Percentiles rank a stretch among this genome's conserved stretches.
These are phyloP conservation scores for Telenomus remus DNA, from an alignment of 1,140 invertebrate species.

Conservation along the genomic window DNA sequence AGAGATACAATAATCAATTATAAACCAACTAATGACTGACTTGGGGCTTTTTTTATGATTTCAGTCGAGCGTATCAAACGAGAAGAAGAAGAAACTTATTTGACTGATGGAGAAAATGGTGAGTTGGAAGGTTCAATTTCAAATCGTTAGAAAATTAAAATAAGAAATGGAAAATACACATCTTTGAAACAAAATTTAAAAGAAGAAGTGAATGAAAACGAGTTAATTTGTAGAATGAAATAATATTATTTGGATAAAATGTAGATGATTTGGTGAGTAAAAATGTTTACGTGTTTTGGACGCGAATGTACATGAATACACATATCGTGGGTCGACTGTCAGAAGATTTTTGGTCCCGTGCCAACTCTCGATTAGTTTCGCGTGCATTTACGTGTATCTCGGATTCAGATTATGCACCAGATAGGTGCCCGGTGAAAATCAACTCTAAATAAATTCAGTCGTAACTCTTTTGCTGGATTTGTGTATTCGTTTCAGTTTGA, in stretches of 20 bases:
- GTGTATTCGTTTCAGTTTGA: conserved; percentile 8
- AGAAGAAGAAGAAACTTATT: conserved; percentile 69
- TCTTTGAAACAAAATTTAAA: too few relatives aligned
- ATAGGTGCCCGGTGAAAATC: conserved; percentile 38
- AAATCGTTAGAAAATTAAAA: not conserved
- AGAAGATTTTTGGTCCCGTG: conserved; percentile 53
- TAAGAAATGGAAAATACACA: too few relatives aligned
- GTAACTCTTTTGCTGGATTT: conserved; percentile 19
- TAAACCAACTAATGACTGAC: too few relatives aligned
- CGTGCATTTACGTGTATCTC: conserved; percentile 43
- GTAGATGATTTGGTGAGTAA: conserved; percentile 40
- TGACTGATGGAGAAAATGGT: conserved; percentile 74
- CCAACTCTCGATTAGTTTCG: conserved; percentile 54
- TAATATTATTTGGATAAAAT: conserved; percentile 18
- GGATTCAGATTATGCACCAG: conserved; percentile 39
- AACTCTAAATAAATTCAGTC: conserved; percentile 43
- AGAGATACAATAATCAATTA: too few relatives aligned
- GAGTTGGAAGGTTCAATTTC: conserved; percentile 47
- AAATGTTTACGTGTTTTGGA: conserved; percentile 54
- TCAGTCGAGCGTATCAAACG: conserved; percentile 71
- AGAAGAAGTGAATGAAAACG: too few relatives aligned
- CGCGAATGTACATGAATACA: conserved; percentile 43
- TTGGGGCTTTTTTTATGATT: conserved; percentile 35
- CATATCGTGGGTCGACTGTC: conserved; percentile 42
- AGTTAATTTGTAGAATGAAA: not conserved